Evolutionary conservation across 2,888 invertebrate genomes (phyloP).

Genomic region (Troides aeacus): DNA sequence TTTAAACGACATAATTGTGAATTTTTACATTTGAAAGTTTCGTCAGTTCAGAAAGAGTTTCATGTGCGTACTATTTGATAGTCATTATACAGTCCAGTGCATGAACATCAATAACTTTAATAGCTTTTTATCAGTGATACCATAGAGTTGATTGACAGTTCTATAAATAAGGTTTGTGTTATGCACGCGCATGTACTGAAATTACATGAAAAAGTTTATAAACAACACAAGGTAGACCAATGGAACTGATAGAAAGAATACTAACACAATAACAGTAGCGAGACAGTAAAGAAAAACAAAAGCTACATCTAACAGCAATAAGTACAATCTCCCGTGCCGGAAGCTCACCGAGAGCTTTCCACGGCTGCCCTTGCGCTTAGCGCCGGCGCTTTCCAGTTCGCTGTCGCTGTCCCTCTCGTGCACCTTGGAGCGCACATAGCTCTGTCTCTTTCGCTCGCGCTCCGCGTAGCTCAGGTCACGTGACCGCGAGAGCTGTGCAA

Average conservation of each 20-base stretch:
- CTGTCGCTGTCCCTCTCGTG: conserved; percentile 90
- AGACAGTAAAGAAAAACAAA: conserved; percentile 30
- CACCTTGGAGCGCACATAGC: conserved; percentile 76
- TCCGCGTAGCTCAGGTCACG: conserved; percentile 76
- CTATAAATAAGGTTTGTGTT: too few species aligned
- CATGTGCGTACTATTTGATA: too few species aligned
- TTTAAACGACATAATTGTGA: too few species aligned
- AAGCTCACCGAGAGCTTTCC: conserved; percentile 85
- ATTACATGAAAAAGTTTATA: background rate
- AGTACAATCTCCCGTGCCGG: conserved; percentile 64
- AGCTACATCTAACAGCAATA: conserved; percentile 52
- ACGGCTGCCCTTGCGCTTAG: conserved; percentile 80
- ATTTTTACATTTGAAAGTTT: too few species aligned
- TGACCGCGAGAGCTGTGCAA: conserved; percentile 75
- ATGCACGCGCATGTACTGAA: too few species aligned
- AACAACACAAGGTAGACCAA: background rate
- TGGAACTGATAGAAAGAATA: too few species aligned
- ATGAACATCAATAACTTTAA: too few species aligned
- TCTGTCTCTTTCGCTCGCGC: conserved; percentile 75
- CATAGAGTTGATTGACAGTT: too few species aligned
- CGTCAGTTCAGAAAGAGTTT: too few species aligned
- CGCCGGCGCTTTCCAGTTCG: conserved; percentile 84
- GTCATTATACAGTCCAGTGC: too few species aligned
- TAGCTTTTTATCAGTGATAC: too few species aligned
- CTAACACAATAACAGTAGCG: conserved; percentile 28